Base-by-base conservation (phyloP, 2,797 vertebrate genomes). In the Salarias fasciatus region DNA sequence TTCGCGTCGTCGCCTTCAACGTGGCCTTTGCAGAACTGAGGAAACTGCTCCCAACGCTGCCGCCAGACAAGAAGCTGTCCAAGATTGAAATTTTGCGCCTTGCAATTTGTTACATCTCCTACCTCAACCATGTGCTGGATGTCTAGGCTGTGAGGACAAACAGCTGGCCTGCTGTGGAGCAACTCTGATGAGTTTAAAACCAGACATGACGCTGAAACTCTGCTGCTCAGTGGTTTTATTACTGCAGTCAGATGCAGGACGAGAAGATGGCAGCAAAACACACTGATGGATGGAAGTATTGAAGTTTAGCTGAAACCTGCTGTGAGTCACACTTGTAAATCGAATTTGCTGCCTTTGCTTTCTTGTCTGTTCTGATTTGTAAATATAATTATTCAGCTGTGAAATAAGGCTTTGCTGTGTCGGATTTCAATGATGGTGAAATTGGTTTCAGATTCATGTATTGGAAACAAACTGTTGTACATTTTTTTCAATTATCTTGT, bases 11-110 rank as follows among this genome's bases (percentile, higher is more conserved):
- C 63, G 94, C 94, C 62, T 96, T 96, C 74, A 95, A 96, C 70
- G 53, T 94, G 72, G 94, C 93, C 15, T 95, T 95, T 49, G 89
- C 91, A 0, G 94, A 95, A 80, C 92, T 96, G 35, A 92, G 94
- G 14, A 92, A 90, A 41, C 86, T 95, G 28, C 93, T 96, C 5
- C 95, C 94, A 2, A 95, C 94, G 0, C 92, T 95, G 40, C 94
- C 95, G 2, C 95, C 95, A 0, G 94, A 95, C 85, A 95, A 95
- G 80, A 96, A 94, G 82, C 79, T 95, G 41, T 94, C 94, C 63
- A 96, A 95, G 86, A 96, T 95, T 37, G 95, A 96, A 88, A 95
- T 95, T 74, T 91, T 95, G 40, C 86, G 92, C 13, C 89, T 96
- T 4, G 94, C 94, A 8, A 94, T 95, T 53, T 94, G 93, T 81